phyloP scores from a whole-genome alignment of 2,113 vertebrate genomes.

The Dipodomys merriami region DNA sequence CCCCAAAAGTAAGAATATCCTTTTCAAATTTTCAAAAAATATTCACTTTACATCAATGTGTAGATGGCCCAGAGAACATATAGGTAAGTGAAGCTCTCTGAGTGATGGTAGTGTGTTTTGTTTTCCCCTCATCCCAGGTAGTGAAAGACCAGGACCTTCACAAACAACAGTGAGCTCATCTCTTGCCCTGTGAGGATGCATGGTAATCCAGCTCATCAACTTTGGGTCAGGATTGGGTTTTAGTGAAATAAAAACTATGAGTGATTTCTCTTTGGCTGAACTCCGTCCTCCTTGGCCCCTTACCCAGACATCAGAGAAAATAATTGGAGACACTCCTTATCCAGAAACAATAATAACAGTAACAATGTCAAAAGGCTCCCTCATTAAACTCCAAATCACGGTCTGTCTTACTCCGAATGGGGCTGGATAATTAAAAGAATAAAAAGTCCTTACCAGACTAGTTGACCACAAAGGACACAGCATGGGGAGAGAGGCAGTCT shows the following conservation, averaged over 20 bases:
- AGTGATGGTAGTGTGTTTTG: background rate
- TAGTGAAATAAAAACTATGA: background rate
- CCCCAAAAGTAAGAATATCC: background rate
- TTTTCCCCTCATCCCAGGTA: background rate
- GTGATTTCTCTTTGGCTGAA: background rate
- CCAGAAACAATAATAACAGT: background rate
- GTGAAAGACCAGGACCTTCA: background rate
- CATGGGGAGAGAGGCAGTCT: background rate
- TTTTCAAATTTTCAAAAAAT: background rate
- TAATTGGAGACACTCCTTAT: background rate
- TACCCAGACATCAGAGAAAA: background rate
- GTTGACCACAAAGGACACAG: fast-evolving
- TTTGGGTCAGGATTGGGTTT: background rate
- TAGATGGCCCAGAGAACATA: background rate
- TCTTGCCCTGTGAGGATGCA: background rate
- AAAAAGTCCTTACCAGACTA: background rate
- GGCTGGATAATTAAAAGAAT: background rate
- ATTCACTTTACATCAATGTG: background rate
- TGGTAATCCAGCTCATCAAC: no score
- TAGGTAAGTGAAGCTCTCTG: background rate
- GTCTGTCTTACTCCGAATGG: background rate
- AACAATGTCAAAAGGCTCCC: background rate
- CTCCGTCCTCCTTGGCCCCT: background rate
- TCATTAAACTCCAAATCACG: background rate
- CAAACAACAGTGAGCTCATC: background rate